phyloP scores from a whole-genome alignment of 2,113 vertebrate genomes.

The Crotalus viridis region DNA sequence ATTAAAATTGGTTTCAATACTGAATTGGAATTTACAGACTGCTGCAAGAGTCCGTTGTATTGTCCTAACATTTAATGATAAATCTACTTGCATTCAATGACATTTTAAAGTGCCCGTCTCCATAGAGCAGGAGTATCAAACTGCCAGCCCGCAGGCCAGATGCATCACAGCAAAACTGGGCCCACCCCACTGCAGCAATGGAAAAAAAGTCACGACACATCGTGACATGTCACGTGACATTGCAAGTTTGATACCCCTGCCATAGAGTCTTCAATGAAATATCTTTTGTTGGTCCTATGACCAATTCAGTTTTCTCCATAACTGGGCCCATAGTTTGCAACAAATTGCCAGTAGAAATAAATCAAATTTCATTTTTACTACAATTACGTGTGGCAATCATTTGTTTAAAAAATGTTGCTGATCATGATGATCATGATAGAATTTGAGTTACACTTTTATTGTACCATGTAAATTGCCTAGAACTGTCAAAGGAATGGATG shows the following conservation, averaged over 20 bases:
- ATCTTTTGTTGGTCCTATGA: background rate
- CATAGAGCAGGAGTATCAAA: background rate
- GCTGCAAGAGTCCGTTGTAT: constrained; percentile 5
- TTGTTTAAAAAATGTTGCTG: background rate
- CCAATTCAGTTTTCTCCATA: background rate
- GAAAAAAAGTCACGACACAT: no score
- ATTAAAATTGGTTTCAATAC: constrained; percentile 53
- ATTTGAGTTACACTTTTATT: background rate
- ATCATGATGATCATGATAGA: background rate
- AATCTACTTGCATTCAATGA: background rate
- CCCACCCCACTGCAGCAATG: no score
- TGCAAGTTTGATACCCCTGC: no score
- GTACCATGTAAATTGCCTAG: background rate
- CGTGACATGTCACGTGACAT: no score
- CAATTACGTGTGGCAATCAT: background rate
- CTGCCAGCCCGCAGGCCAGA: no score
- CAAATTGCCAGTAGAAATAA: background rate
- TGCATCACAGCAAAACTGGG: no score
- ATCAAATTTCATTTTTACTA: background rate
- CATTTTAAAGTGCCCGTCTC: background rate
- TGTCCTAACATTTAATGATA: background rate
- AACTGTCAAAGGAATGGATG: background rate
- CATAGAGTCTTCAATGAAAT: background rate
- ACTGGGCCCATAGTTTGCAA: background rate
- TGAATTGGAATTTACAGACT: constrained; percentile 35